These are phyloP conservation scores for Phylloscopus whistleri DNA, from an alignment of 2,113 vertebrate species.

Conservation along the genomic window DNA sequence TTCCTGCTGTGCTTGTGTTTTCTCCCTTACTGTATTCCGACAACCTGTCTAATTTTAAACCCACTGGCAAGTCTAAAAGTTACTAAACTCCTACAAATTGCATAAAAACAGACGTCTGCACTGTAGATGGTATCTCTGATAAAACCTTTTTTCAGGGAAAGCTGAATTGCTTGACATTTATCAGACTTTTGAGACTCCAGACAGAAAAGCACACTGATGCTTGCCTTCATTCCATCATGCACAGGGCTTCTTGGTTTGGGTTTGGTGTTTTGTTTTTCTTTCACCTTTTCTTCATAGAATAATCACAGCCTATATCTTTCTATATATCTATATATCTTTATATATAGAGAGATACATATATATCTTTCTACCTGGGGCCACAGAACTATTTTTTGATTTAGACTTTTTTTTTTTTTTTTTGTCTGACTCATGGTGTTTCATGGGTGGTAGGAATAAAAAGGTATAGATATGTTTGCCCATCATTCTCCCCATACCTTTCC, in stretches of 20 bases:
- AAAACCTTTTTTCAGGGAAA: neutral
- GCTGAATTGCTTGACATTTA: neutral
- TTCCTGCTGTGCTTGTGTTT: neutral
- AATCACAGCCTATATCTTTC: neutral
- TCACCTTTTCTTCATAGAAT: neutral
- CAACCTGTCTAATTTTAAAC: neutral
- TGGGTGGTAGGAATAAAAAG: neutral
- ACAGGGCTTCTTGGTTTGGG: neutral
- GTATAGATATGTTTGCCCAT: neutral
- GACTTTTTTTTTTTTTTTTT: neutral
- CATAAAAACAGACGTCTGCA: neutral
- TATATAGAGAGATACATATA: no score
- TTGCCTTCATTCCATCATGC: neutral
- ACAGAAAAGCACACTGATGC: neutral
- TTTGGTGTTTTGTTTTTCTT: neutral
- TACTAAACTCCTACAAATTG: neutral
- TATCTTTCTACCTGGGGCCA: neutral
- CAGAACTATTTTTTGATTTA: neutral
- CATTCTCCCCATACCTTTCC: neutral
- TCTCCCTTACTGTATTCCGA: neutral
- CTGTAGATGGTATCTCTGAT: neutral
- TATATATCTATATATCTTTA: neutral
- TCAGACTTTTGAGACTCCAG: neutral
- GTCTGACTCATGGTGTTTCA: neutral
- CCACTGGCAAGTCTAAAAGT: neutral